These are phyloP conservation scores for Oncorhynchus tshawytscha DNA, from an alignment of 2,113 vertebrate species.

Conservation along the genomic window DNA sequence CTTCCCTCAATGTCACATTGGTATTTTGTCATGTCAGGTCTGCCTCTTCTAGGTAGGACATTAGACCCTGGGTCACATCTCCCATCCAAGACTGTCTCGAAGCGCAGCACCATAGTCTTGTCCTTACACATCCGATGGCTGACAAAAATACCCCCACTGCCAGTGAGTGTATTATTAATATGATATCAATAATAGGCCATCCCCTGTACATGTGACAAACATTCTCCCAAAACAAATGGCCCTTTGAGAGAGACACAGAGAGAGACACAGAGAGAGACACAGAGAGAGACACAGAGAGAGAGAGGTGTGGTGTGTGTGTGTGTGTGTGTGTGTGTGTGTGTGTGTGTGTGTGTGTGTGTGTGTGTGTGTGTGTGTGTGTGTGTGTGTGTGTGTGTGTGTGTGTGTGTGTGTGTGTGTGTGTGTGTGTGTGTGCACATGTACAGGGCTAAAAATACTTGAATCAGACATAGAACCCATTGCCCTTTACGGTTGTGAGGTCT, in stretches of 20 bases:
- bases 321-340: too few species aligned
- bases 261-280: not conserved
- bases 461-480: too few species aligned
- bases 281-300: not conserved
- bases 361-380: too few species aligned
- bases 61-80: not conserved
- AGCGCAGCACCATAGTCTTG: not conserved
- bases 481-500: too few species aligned
- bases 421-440: too few species aligned
- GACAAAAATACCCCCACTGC: slow-evolving; percentile 10
- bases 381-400: too few species aligned
- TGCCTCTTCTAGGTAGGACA: not conserved
- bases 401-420: too few species aligned
- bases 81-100: not conserved
- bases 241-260: slow-evolving; percentile 7
- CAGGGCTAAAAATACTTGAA: too few species aligned
- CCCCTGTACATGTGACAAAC: slow-evolving; percentile 24
- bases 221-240: slow-evolving; percentile 5
- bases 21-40: too few species aligned
- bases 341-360: too few species aligned
- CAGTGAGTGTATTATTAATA: slow-evolving; percentile 24
- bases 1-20: not conserved
- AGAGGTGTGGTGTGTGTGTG: not conserved
- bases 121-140: slow-evolving; percentile 26
- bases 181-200: slow-evolving; percentile 34